Evolutionary conservation across 1,140 invertebrate species (phyloP), one percentile per base, ranked within the genome.

Genomic region (Drosophila repletoides): DNA sequence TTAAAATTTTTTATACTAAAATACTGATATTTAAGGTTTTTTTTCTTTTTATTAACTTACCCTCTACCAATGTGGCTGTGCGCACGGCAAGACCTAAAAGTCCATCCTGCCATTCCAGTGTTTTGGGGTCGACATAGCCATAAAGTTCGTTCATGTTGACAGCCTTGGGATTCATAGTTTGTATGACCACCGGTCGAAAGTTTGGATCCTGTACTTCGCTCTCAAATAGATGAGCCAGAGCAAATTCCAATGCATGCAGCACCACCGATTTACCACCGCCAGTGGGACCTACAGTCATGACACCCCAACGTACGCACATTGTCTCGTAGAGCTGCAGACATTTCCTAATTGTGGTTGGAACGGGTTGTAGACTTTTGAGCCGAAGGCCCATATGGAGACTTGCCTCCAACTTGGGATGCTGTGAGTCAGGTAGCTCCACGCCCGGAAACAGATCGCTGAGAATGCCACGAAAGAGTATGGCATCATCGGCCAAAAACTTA

Each of bases 231-330:
- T 92, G 91, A 0, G 91, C 92, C 52, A 96, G 92, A 0, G 94
- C 94, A 69, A 93, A 91, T 83, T 94, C 93, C 3, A 96, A 80
- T 3, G 93, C 93, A 93, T 95, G 72, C 12, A 91, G 80, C 40
- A 95, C 93, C 5, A 94, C 93, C 0, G 94, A 94, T 90, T 97
- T 97, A 2, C 95, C 95, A 1, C 95, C 94, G 33, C 95, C 95
- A 0, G 97, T 96, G 1, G 96, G 95, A 3, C 97, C 97, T 5
- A 98, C 96, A 19, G 98, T 92, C 96, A 98, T 98, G 12, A 98
- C 96, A 14, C 97, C 97, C 92, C 97, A 97, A 24, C 97, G 92
- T 1, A 98, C 96, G 75, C 95, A 94, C 95, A 98, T 96, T 34
- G 96, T 98, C 90, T 98, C 97, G 80, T 97, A 96, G 5, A 98